Evolutionary conservation across 1,140 invertebrate genomes (phyloP), one percentile per base, ranked within the genome.

Genomic region (Helicoverpa zea): DNA sequence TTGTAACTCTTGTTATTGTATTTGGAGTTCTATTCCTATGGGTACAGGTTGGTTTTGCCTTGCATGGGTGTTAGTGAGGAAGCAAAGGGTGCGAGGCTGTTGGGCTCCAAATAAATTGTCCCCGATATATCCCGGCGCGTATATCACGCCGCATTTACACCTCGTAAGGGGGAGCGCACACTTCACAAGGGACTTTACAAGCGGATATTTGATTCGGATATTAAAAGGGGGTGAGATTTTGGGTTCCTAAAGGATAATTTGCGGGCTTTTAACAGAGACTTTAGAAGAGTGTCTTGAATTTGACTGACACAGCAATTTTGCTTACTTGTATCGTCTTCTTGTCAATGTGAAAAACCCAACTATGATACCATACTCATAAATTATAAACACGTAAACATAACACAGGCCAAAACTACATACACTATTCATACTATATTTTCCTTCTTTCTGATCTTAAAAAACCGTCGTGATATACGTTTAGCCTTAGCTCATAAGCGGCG

Each of bases 81-180:
- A 82, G 68, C 61, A 81, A 23, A 81, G 83, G 79, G 68, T 79
- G 79, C 72, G 81, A 85, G 86, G 84, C 82, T 87, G 82, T 72
- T 88, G 66, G 78, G 80, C 86, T 88, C 84, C 87, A 91, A 93
- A 86, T 93, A 93, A 93, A 93, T 93, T 93, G 91, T 93, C 90
- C 86, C 89, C 89, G 89, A 92, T 93, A 92, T 90, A 92, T 91
- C 86, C 88, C 87, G 75, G 81, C 85, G 86, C 87, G 90, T 92
- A 92, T 92, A 90, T 93, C 88, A 91, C 88, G 88, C 86, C 84
- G 86, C 88, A 87, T 92, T 92, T 91, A 93, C 91, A 90, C 89
- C 89, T 92, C 76, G 66, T n/a, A 74, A 82, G 76, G 88, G 52
- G 35, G 58, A 77, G 56, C 88, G 89, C 56, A 87, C 78, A 91